Conservation (phyloP, 2,113 vertebrate species). For the Gambusia holbrooki region DNA sequence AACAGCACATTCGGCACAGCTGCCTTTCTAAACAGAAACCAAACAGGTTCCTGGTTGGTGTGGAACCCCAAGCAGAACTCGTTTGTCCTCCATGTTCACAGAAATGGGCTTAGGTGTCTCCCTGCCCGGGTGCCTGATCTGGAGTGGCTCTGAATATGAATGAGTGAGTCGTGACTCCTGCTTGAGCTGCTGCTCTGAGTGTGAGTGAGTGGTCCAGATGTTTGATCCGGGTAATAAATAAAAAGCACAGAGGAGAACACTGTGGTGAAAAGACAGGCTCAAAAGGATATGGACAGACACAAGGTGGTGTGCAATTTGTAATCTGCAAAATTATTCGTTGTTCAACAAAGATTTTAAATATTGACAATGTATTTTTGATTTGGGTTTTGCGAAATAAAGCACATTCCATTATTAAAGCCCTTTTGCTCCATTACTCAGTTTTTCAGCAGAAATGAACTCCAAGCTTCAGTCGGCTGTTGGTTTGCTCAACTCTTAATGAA, state of each 20-base stretch:
- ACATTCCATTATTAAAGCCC: neutral
- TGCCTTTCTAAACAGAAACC: neutral
- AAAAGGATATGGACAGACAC: neutral
- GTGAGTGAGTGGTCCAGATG: neutral
- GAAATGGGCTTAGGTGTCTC: constrained; percentile 25
- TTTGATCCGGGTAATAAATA: constrained; percentile 16
- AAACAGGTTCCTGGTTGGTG: neutral
- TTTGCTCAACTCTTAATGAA: neutral
- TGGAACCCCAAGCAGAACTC: neutral
- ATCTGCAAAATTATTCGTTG: neutral
- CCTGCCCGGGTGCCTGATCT: constrained; percentile 45
- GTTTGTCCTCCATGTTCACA: constrained; percentile 5
- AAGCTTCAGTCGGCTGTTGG: neutral
- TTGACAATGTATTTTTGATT: too few relatives aligned
- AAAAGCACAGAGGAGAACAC: neutral
- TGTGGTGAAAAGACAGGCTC: neutral
- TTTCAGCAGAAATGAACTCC: neutral
- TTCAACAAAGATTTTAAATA: neutral
- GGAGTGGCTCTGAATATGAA: constrained; percentile 72
- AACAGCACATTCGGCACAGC: neutral
- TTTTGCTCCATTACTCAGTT: neutral
- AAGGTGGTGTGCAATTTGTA: neutral
- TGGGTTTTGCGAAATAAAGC: neutral
- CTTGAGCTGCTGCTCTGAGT: constrained; percentile 24
- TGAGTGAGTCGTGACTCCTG: constrained; percentile 72